A percentile compares a stretch with the other conserved stretches of the same genome.
phyloP scores from a whole-genome alignment of 2,113 vertebrate genomes.

The Tor tambroides region DNA sequence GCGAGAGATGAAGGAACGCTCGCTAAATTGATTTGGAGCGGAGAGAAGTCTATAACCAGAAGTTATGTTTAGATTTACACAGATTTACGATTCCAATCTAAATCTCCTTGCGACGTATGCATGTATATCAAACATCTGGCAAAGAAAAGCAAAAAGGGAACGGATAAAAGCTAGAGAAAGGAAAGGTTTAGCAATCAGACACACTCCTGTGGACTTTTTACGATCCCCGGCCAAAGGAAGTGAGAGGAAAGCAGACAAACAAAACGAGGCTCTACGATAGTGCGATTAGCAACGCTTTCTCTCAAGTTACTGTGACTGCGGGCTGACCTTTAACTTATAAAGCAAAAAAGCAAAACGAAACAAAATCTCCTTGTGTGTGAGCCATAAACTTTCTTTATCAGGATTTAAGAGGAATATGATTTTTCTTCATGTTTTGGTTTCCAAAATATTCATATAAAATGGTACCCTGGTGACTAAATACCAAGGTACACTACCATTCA shows the following conservation, averaged over 20 bases:
- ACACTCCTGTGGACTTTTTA: conserved; percentile 71
- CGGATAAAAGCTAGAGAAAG: background rate
- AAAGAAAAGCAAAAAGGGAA: conserved; percentile 12
- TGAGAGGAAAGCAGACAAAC: conserved; percentile 58
- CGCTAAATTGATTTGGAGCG: conserved; percentile 8
- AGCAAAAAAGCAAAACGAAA: background rate
- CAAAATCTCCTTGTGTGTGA: conserved; percentile 6
- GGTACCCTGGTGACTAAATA: background rate
- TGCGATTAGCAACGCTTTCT: conserved; percentile 66
- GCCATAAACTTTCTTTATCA: conserved; percentile 6
- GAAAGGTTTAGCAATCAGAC: conserved; percentile 36
- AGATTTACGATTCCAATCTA: background rate
- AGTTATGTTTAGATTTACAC: background rate
- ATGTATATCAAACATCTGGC: background rate
- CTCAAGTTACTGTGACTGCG: conserved; percentile 62
- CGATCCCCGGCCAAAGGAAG: conserved; percentile 67
- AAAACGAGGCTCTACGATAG: conserved; percentile 55
- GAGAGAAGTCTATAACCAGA: background rate
- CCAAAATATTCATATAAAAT: background rate
- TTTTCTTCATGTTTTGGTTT: background rate
- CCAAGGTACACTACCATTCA: background rate
- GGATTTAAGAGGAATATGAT: background rate
- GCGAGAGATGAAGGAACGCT: background rate
- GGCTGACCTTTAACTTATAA: conserved; percentile 32
- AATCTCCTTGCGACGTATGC: background rate